Base-by-base conservation (phyloP, 2,888 invertebrate species). In the Leucania comma region DNA sequence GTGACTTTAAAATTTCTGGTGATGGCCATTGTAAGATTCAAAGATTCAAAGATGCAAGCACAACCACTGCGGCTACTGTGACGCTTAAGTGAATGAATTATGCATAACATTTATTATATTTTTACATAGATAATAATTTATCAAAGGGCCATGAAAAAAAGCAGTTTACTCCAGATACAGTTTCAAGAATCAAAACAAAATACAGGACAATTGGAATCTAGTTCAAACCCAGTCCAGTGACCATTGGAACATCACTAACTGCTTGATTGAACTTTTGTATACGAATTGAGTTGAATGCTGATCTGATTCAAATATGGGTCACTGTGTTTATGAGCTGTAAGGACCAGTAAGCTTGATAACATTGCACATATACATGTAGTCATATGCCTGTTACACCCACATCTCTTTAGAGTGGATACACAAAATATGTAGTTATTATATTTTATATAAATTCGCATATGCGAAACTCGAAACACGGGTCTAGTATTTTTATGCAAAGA, bases 221-320 rank as follows among this genome's bases (percentile, higher is more conserved):
- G 22, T 53, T 51, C 20, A 46, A 53, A 35, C 32, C n/a, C 56
- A 65, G 29, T 22, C 20, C 42, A 68, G n/a, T n/a, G 60, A 2
- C 57, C 12, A 58, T 80, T 61, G 63, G 46, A 76, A 60, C 12
- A 68, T 60, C 53, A 54, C 53, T 53, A 61, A 68, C 56, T 74
- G 48, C 38, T 73, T 74, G 79, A 77, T 77, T 67, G 80, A 53
- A 76, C 77, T 58, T 78, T 81, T 76, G 77, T 77, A 42, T 64
- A 51, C 53, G 50, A 73, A 78, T 83, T 83, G 71, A 83, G 61
- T 62, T 53, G 70, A 71, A 68, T 22, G 56, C 68, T 77, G 78
- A 71, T 78, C 75, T 78, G 73, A 76, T 68, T 73, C 48, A 32
- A 67, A 74, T 79, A 42, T 80, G 8, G 80, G 75, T 61, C 77